phyloP scores from a whole-genome alignment of 2,888 invertebrate genomes.

The Hartigia nigra region DNA sequence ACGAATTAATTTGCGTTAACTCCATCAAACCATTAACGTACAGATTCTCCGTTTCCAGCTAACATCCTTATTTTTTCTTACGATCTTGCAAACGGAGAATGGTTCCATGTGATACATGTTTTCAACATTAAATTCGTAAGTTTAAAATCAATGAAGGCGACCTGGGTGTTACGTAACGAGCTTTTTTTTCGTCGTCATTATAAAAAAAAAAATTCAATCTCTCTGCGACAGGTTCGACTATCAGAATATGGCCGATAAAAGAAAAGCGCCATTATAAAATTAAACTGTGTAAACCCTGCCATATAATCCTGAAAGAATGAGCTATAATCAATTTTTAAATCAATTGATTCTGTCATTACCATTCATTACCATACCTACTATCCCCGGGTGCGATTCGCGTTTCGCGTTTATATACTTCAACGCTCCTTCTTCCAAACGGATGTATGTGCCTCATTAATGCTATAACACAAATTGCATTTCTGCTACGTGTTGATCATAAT shows the following conservation, averaged over 20 bases:
- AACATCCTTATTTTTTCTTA: not conserved
- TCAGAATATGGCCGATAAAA: not conserved
- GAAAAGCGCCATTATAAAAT: not conserved
- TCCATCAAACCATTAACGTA: constrained; percentile 26
- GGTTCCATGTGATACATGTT: not conserved
- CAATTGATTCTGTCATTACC: not conserved
- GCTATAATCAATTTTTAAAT: not conserved
- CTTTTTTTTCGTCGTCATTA: not conserved
- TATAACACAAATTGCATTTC: not conserved
- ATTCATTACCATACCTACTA: not conserved
- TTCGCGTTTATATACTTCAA: not conserved
- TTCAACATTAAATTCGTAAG: not conserved
- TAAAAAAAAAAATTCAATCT: not conserved
- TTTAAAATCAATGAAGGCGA: not conserved
- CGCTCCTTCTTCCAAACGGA: not conserved
- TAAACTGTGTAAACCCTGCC: not conserved
- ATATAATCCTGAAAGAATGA: not conserved
- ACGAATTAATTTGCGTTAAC: constrained; percentile 39
- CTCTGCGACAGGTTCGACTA: not conserved
- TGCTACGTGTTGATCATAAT: not conserved
- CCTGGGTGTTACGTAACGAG: not conserved
- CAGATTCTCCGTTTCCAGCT: not conserved
- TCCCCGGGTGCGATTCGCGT: not conserved
- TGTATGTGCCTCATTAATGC: not conserved
- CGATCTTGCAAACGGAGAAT: not conserved